phyloP scores from a whole-genome alignment of 1,140 invertebrate genomes.

The Trichogramma pretiosum region DNA sequence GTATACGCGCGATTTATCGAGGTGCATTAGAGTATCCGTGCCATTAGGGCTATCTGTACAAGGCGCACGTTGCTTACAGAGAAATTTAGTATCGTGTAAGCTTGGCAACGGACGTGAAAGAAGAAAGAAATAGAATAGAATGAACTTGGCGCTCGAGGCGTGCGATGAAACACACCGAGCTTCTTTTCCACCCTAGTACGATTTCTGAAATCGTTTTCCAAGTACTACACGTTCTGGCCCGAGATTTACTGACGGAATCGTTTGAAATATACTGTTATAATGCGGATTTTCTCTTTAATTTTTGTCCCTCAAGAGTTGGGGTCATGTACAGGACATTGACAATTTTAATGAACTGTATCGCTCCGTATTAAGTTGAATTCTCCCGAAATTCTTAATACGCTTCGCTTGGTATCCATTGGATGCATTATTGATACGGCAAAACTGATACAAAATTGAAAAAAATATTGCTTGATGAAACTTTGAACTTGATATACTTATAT shows the following conservation, averaged over 20 bases:
- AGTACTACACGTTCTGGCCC: constrained; percentile 8
- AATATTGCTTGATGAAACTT: too few relatives aligned
- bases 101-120: background rate
- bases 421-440: background rate
- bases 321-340: background rate
- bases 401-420: background rate
- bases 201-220: constrained; percentile 12
- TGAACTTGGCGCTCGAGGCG: constrained; percentile 8
- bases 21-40: constrained; percentile 10
- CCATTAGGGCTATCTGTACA: constrained; percentile 16
- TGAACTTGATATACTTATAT: too few relatives aligned
- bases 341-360: constrained; percentile 11
- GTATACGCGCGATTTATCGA: constrained; percentile 10
- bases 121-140: constrained; percentile 3
- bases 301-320: background rate
- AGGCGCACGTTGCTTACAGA: constrained; percentile 14
- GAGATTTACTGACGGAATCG: constrained; percentile 11
- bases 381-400: too few relatives aligned
- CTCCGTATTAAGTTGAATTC: constrained; percentile 5
- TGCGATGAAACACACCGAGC: too few relatives aligned
- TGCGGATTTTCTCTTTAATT: background rate
- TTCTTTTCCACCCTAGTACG: constrained; percentile 5
- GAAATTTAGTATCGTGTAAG: constrained; percentile 7
- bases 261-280: constrained; percentile 9
- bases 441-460: too few relatives aligned